These are phyloP conservation scores for Platyscapa corneri DNA, from an alignment of 1,140 invertebrate genomes.

Conservation along the genomic window DNA sequence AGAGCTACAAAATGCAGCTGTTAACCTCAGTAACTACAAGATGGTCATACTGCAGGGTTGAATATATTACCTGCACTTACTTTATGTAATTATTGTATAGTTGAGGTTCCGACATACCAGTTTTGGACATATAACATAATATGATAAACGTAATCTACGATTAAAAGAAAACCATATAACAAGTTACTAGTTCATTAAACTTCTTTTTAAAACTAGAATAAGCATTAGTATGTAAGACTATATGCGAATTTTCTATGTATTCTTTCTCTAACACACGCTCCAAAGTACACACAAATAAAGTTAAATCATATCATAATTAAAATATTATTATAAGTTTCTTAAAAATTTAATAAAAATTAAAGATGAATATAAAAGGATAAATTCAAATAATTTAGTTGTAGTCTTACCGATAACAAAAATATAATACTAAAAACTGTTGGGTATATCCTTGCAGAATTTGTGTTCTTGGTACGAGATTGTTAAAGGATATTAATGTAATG, in stretches of 20 bases:
- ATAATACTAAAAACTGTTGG: background rate
- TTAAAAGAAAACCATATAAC: background rate
- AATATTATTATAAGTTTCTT: too few relatives aligned
- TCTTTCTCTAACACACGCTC: too few relatives aligned
- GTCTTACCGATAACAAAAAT: background rate
- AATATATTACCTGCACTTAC: background rate
- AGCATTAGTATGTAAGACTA: too few relatives aligned
- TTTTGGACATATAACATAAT: background rate
- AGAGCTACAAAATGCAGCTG: background rate
- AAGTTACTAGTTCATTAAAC: too few relatives aligned
- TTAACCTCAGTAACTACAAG: background rate
- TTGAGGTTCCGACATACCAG: background rate
- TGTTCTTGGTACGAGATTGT: conserved; percentile 89
- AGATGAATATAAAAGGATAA: too few relatives aligned
- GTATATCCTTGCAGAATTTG: conserved; percentile 85
- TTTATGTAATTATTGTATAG: background rate
- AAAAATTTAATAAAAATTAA: too few relatives aligned
- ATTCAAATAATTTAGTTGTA: too few relatives aligned
- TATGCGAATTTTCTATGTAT: too few relatives aligned
- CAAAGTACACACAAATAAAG: too few relatives aligned
- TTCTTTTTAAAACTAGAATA: too few relatives aligned
- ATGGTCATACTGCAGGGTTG: background rate
- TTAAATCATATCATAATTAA: too few relatives aligned
- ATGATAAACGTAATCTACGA: background rate
- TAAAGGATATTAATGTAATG: conserved; percentile 81